Conservation (phyloP, 2,113 vertebrate species). For the Isurus oxyrinchus region DNA sequence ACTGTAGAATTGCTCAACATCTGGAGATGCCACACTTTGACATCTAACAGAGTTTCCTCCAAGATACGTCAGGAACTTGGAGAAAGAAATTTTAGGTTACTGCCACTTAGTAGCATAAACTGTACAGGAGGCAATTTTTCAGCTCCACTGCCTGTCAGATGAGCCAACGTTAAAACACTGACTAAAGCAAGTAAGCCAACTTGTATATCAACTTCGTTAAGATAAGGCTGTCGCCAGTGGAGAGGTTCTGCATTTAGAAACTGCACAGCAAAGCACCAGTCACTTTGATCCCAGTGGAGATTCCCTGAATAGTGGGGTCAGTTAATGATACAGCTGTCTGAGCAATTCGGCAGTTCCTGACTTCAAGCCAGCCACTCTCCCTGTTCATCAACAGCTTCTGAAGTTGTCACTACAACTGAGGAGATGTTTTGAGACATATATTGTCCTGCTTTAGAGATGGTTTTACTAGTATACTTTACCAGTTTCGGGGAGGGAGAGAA, state of each 20-base stretch:
- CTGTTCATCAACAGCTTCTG: slow-evolving; percentile 40
- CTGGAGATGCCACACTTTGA: not conserved
- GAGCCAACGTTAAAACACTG: slow-evolving; percentile 42
- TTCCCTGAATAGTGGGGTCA: slow-evolving; percentile 38
- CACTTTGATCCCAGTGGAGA: slow-evolving; percentile 43
- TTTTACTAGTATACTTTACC: not conserved
- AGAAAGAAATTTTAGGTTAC: not conserved
- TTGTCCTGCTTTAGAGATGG: not conserved
- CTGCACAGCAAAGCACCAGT: slow-evolving; percentile 32
- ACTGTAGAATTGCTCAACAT: not conserved
- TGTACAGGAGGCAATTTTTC: not conserved
- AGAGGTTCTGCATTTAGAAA: not conserved
- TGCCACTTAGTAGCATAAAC: not conserved
- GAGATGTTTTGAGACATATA: not conserved
- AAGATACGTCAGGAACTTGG: not conserved
- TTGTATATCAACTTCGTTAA: slow-evolving; percentile 30
- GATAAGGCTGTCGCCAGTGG: not conserved
- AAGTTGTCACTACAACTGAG: slow-evolving; percentile 31
- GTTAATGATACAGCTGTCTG: slow-evolving; percentile 37
- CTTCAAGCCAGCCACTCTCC: slow-evolving; percentile 36
- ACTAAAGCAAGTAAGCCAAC: slow-evolving; percentile 18
- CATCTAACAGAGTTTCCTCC: not conserved
- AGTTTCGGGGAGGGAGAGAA: not conserved
- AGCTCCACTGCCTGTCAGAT: slow-evolving; percentile 43
- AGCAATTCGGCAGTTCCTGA: slow-evolving; percentile 37